Evolutionary conservation across 2,797 vertebrate species (phyloP).

Genomic region (Channa striata): DNA sequence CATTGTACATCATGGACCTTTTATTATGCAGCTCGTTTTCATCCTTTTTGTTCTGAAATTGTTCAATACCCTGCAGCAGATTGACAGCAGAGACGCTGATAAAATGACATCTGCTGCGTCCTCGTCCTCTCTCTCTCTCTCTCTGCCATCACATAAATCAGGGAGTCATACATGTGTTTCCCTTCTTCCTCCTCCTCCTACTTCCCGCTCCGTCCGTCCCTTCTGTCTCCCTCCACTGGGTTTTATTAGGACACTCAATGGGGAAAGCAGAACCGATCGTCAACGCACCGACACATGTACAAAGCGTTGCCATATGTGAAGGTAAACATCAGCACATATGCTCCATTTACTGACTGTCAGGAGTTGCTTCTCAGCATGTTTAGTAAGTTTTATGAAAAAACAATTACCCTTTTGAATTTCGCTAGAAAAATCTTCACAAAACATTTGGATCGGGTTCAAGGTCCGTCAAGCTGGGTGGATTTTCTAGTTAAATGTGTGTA

Average conservation of each 20-base stretch:
- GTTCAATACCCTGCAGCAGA: conserved; percentile 3
- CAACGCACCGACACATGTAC: conserved; percentile 6
- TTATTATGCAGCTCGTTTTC: background rate
- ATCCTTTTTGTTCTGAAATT: background rate
- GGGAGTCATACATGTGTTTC: conserved; percentile 57
- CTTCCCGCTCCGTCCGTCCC: conserved; percentile 46
- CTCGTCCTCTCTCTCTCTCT: conserved; percentile 22
- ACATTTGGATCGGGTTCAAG: conserved; percentile 36
- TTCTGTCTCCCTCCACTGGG: conserved; percentile 66
- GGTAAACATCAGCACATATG: conserved; percentile 36
- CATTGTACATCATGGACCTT: background rate
- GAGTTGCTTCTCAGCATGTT: background rate
- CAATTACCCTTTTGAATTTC: conserved; percentile 13
- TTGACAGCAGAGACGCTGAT: conserved; percentile 39
- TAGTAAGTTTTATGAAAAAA: conserved; percentile 34
- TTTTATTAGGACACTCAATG: conserved; percentile 80
- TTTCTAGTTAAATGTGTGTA: conserved; percentile 48
- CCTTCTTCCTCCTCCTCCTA: conserved; percentile 51
- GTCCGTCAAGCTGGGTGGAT: conserved; percentile 38
- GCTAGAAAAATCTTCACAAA: conserved; percentile 28
- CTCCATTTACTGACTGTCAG: conserved; percentile 46
- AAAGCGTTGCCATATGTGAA: conserved; percentile 59
- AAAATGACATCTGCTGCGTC: conserved; percentile 41
- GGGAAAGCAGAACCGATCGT: conserved; percentile 67
- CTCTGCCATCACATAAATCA: conserved; percentile 73